Evolutionary conservation across 92 coral and sea anemone species (phyloP).

Genomic region (Muricea muricata): DNA sequence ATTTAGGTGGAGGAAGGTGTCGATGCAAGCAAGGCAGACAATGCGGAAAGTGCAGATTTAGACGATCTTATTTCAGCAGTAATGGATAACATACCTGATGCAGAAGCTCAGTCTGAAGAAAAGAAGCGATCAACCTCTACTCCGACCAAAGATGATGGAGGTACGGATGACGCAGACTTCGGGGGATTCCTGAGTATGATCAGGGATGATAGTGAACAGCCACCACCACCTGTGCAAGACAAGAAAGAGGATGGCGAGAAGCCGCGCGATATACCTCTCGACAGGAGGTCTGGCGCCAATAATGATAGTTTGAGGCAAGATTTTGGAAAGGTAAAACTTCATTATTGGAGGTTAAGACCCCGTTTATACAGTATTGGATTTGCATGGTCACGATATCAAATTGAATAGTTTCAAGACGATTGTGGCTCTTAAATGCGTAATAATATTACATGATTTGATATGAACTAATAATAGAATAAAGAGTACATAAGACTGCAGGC

Average conservation of each 20-base stretch:
- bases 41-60: neutral
- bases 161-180: slow-evolving; percentile 33
- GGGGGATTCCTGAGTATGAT: slow-evolving; percentile 36
- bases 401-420: too few species aligned
- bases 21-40: neutral
- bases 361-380: too few species aligned
- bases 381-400: too few species aligned
- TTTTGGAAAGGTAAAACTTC: slow-evolving; percentile 5
- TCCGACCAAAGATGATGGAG: slow-evolving; percentile 23
- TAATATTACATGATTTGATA: too few species aligned
- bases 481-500: too few species aligned
- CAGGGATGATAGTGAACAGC: slow-evolving; percentile 24
- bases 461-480: too few species aligned
- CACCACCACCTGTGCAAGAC: slow-evolving; percentile 6
- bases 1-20: slow-evolving; percentile 23
- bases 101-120: neutral
- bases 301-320: slow-evolving; percentile 6
- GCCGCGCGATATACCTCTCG: neutral
- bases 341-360: neutral
- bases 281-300: slow-evolving; percentile 4
- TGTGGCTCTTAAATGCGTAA: too few species aligned
- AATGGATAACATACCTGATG: slow-evolving; percentile 2
- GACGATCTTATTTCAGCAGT: slow-evolving; percentile 28
- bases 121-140: slow-evolving; percentile 30
- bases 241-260: neutral